Conservation (phyloP, 2,113 vertebrate genomes). For the Mus musculus region DNA sequence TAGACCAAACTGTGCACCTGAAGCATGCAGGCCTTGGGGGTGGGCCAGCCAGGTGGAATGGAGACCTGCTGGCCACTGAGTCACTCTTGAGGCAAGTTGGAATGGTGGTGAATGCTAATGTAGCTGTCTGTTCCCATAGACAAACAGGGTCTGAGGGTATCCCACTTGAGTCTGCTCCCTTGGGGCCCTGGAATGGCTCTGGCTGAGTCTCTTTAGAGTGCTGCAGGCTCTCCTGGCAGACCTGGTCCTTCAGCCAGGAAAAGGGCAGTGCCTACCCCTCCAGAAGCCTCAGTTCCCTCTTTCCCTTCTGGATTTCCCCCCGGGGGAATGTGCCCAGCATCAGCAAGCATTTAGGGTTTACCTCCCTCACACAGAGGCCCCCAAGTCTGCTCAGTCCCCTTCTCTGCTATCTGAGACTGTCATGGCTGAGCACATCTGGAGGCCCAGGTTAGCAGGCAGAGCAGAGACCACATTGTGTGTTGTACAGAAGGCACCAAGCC, state of each 20-base stretch:
- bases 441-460: neutral
- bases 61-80: neutral
- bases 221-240: neutral
- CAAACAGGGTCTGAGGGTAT: neutral
- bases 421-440: neutral
- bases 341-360: too few relatives aligned
- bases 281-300: neutral
- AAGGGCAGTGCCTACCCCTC: neutral
- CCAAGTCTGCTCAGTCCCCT: neutral
- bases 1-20: neutral
- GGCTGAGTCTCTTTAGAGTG: neutral
- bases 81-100: neutral
- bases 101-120: neutral
- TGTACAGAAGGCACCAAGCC: neutral
- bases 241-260: neutral
- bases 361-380: neutral
- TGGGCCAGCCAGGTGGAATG: neutral
- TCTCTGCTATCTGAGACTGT: neutral
- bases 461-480: neutral
- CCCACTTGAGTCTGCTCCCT: neutral
- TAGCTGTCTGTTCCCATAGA: neutral
- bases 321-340: neutral
- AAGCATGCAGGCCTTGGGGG: neutral
- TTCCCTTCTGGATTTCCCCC: neutral
- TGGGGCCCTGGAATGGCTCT: neutral